phyloP scores from a whole-genome alignment of 2,797 vertebrate genomes.

The Etheostoma nigrum region DNA sequence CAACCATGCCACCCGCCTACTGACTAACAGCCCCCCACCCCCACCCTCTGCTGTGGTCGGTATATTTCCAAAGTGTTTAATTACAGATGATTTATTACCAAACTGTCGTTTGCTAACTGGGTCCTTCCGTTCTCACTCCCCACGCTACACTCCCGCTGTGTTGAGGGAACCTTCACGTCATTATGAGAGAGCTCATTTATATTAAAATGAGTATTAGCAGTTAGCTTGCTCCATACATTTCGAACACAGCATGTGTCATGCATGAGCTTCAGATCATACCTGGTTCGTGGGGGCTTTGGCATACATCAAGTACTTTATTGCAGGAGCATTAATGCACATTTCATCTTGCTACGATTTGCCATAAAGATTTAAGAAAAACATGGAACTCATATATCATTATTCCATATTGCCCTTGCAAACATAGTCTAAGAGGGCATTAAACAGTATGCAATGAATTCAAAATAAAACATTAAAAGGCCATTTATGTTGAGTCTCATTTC shows the following conservation, averaged over 20 bases:
- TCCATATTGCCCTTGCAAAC: constrained; percentile 65
- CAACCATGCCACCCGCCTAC: constrained; percentile 67
- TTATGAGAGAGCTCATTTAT: constrained; percentile 86
- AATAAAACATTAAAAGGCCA: constrained; percentile 50
- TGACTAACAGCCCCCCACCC: constrained; percentile 47
- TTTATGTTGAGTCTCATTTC: constrained; percentile 66
- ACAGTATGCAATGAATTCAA: constrained; percentile 62
- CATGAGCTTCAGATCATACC: constrained; percentile 67
- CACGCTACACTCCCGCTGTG: constrained; percentile 75
- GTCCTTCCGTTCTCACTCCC: constrained; percentile 73
- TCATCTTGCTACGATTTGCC: constrained; percentile 77
- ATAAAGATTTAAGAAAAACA: constrained; percentile 79
- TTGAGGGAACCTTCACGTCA: constrained; percentile 79
- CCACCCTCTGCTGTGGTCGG: constrained; percentile 68
- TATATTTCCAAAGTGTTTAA: constrained; percentile 85
- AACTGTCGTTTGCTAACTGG: constrained; percentile 82
- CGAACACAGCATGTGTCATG: constrained; percentile 78
- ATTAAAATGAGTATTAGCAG: constrained; percentile 86
- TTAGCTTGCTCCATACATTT: constrained; percentile 86
- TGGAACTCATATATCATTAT: constrained; percentile 66
- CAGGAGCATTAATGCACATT: constrained; percentile 75
- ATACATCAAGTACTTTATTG: constrained; percentile 81
- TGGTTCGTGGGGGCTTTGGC: constrained; percentile 61
- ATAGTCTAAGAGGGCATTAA: constrained; percentile 65
- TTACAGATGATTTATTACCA: constrained; percentile 87